Base-by-base conservation (phyloP, 1,140 invertebrate genomes). In the Vanessa atalanta region DNA sequence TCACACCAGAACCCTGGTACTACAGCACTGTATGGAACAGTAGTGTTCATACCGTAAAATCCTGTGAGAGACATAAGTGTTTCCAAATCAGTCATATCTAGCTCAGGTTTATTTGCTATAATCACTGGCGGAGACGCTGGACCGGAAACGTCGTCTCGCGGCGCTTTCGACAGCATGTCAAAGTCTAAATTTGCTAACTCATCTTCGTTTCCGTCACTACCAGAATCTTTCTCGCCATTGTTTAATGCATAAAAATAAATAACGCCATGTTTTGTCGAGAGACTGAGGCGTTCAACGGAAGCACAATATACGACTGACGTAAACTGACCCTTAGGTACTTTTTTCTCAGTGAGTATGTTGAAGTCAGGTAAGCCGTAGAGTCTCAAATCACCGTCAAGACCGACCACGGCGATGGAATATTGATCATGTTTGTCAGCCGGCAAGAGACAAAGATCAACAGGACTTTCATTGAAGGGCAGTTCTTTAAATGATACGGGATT, bases 1-100 rank as follows among this genome's bases (percentile, higher is more conserved):
- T 98, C 97, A 76, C 95, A 96, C 98, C 97, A 98, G 90, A 97
- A 98, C 37, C 97, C 95, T 3, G 97, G 97, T 0, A 98, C 97
- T n/a, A 97, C 97, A 8, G 97, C 97, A 65, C 96, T 95, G 85
- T 97, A 98, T 4, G 95, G 94, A 77, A 88, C 94, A 90, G 86
- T 94, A 82, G 84, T 94, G 87, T 91, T 95, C 94, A 93, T 88
- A 20, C 91, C 90, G 57, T 89, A 88, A 23, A 87, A 88, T 14
- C 90, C 92, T 11, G 88, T 92, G 37, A 93, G 76, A 8, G 85
- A 79, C 65, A 89, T 86, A 69, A 93, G 79, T 65, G 87, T 83
- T 57, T 88, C 83, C n/a, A 93, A 78, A 77, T 93, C 93, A 20
- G 74, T 78, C 12, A 79, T 71, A 60, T 91, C 86, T 47, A 93